Base-by-base conservation (phyloP, 2,797 vertebrate genomes). In the Aldrovandia affinis region DNA sequence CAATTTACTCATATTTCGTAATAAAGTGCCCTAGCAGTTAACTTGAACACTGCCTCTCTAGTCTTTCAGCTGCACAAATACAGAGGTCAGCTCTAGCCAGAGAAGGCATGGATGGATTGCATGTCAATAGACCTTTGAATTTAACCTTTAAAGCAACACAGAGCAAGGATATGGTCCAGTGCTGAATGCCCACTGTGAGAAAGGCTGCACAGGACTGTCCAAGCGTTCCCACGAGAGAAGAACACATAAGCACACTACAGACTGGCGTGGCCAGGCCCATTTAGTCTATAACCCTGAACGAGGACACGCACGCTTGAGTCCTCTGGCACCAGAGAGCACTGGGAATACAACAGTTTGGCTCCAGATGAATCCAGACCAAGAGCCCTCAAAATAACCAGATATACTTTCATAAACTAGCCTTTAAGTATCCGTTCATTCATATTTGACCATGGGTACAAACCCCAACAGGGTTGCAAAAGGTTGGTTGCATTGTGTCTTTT, bases 91-190 rank as follows among this genome's bases (percentile, higher is more conserved):
- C 22, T 25, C 9, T 42, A 57, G 83, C 70, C 44, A 20, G 59
- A 79, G 81, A 68, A 84, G 70, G 59, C 78, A 55, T 57, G 15
- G 73, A 68, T 55, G 82, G 20, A 39, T 10, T 73, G 33, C 6
- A 39, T 30, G 33, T 25, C 18, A 36, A 73, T 5, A 39, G 33
- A 36, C 30, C 61, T 28, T 39, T 18, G 33, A 42, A 20, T 73
- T 73, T 36, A 68, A 68, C 55, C 50, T 10, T 57, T 39, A 52
- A 52, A 78, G 39, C 44, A 47, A 80, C 54, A 39, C 10, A 30
- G 30, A 22, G 28, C 10, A 33, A 10, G 39, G 39, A 73, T 12
- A 73, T 30, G 20, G 30, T 39, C 36, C 22, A 18, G 6, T 18
- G 68, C 18, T 39, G 18, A 12, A 73, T 18, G 68, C 39, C 33